Base-by-base conservation (phyloP, 2,888 invertebrate genomes). In the Sepioteuthis lessoniana region DNA sequence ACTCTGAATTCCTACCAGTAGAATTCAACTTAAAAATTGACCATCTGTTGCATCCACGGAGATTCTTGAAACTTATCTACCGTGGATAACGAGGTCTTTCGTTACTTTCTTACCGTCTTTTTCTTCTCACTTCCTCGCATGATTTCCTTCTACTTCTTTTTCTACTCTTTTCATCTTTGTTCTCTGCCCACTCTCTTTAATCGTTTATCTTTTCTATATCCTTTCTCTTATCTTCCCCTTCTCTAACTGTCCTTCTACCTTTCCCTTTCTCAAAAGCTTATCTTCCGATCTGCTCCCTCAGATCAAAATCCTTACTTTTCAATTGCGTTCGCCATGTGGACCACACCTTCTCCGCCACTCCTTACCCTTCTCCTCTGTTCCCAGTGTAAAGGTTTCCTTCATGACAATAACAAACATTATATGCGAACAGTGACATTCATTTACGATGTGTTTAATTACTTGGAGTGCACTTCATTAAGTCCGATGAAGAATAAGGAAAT, bases 391-490 rank as follows among this genome's bases (percentile, higher is more conserved):
- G 76, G 31, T 76, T 76, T 76, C 76, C n/a, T 76, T 76, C 76
- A 76, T 76, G 76, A 76, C n/a, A 76, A 31, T n/a, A 76, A 76
- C n/a, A 76, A 76, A 76, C 76, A 76, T 31, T 31, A 76, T 76
- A 76, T 76, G 76, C n/a, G 76, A n/a, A 0, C 76, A 31, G n/a
- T 76, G 76, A 76, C n/a, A n/a, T 76, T 76, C 76, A 76, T 76
- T 60, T 76, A 76, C n/a, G n/a, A n/a, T 76, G 76, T 76, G 76
- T n/a, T 76, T 31, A 76, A 76, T 76, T 76, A 76, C n/a, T 76
- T 76, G 76, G n/a, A 76, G 76, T 76, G 76, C 76, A 76, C n/a
- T 76, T 76, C 76, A 76, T 76, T 76, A 76, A 76, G 76, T 31
- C 76, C 76, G n/a, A 1, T 13, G 31, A 76, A 76, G 76, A 76